A percentile compares a stretch with the other conserved stretches of the same genome.
Conservation (phyloP, 2,113 vertebrate species). For the Crypturellus undulatus region DNA sequence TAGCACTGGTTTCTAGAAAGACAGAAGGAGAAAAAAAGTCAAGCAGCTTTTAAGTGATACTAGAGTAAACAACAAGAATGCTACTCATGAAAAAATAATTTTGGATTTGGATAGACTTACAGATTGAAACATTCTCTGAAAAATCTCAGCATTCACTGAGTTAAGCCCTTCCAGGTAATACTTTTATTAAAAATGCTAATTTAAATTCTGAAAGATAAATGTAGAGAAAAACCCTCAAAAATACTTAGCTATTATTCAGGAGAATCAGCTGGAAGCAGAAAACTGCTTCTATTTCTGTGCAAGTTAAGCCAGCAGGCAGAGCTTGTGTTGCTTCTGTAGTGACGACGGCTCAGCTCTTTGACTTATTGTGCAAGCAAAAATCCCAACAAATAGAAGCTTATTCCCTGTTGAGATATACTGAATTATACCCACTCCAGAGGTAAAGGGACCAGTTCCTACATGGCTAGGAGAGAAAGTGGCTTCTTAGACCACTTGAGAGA, state of each 20-base stretch:
- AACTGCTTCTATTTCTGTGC: background rate
- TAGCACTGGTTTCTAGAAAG: background rate
- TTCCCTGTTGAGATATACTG: background rate
- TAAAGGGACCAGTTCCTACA: background rate
- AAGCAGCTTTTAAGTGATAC: background rate
- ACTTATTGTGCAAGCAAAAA: background rate
- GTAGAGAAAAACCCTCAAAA: background rate
- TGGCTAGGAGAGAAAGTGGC: background rate
- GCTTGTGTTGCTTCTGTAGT: background rate
- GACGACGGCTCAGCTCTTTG: background rate
- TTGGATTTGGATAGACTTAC: background rate
- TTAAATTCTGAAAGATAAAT: background rate
- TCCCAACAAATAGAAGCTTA: background rate
- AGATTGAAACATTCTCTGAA: background rate
- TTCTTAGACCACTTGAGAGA: background rate
- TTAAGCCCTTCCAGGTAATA: background rate
- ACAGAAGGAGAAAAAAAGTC: background rate
- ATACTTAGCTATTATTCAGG: background rate
- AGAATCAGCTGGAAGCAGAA: background rate
- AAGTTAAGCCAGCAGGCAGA: background rate
- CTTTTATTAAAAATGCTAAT: background rate
- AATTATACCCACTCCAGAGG: background rate
- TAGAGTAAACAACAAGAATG: background rate
- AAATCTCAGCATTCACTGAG: background rate
- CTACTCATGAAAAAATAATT: background rate